phyloP scores from a whole-genome alignment of 2,113 vertebrate genomes.

The Ciconia maguari region DNA sequence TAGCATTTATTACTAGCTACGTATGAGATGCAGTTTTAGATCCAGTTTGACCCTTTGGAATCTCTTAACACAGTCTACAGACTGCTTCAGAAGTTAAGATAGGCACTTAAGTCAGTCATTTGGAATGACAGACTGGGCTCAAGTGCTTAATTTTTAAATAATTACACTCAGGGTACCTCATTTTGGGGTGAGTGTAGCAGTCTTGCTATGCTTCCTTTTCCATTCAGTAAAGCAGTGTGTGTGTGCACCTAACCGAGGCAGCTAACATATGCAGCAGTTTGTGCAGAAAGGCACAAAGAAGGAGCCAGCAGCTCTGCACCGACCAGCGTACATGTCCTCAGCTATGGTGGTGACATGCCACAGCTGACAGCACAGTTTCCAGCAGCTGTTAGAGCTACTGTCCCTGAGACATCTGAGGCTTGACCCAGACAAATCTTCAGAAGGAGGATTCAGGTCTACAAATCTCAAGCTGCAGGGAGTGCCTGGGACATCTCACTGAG shows the following conservation, averaged over 20 bases:
- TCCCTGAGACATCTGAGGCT: neutral
- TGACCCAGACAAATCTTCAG: neutral
- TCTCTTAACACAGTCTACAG: neutral
- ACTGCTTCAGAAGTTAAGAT: neutral
- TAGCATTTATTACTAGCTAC: neutral
- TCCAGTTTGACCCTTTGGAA: neutral
- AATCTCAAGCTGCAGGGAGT: neutral
- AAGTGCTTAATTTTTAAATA: neutral
- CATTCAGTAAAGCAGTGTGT: neutral
- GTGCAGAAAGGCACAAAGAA: neutral
- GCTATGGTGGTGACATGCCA: neutral
- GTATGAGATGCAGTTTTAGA: neutral
- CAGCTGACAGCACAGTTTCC: neutral
- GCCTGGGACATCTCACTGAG: neutral
- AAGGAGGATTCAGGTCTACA: neutral
- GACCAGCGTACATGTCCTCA: neutral
- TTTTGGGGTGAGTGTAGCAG: neutral
- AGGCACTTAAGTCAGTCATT: neutral
- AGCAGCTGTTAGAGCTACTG: neutral
- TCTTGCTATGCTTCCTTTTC: neutral
- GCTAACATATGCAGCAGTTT: neutral
- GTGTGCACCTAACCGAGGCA: neutral
- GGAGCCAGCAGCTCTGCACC: neutral
- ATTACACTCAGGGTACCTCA: neutral
- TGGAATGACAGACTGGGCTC: fast-evolving